Conservation (phyloP, 2,113 vertebrate species). For the Pterocles burchelli region DNA sequence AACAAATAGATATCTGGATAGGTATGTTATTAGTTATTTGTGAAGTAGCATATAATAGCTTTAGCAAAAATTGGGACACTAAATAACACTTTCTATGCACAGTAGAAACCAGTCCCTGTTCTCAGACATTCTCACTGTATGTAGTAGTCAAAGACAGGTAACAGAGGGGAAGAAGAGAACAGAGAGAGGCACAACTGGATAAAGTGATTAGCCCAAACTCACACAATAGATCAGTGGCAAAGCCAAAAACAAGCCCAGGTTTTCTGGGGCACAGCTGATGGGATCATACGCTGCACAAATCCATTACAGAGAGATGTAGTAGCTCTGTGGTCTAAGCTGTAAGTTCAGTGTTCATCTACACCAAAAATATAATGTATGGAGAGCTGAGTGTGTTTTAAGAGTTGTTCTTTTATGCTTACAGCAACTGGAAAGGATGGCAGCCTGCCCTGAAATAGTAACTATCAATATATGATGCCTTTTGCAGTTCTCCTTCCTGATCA, state of each 20-base stretch:
- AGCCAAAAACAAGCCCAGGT: slow-evolving; percentile 27
- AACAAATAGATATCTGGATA: background rate
- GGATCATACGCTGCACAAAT: slow-evolving; percentile 30
- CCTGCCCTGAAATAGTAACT: slow-evolving; percentile 59
- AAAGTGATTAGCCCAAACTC: slow-evolving; percentile 29
- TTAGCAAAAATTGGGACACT: background rate
- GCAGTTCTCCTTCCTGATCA: slow-evolving; percentile 70
- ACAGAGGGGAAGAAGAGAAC: background rate
- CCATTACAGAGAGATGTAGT: slow-evolving; percentile 49
- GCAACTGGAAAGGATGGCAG: slow-evolving; percentile 66
- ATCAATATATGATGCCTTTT: slow-evolving; percentile 75
- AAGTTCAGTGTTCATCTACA: slow-evolving; percentile 40
- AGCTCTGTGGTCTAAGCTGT: slow-evolving; percentile 61
- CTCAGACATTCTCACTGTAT: background rate
- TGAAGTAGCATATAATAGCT: background rate
- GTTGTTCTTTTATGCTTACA: slow-evolving; percentile 65
- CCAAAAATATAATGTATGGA: slow-evolving; percentile 14
- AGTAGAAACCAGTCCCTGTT: background rate
- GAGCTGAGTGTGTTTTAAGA: slow-evolving; percentile 63
- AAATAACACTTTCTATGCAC: background rate
- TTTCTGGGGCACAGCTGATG: slow-evolving; percentile 32
- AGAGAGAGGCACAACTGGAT: background rate
- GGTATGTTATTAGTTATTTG: background rate
- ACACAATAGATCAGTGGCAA: background rate
- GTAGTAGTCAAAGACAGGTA: background rate